These are phyloP conservation scores for Thalassarche chlororhynchos DNA, from an alignment of 2,113 vertebrate species.

Conservation along the genomic window DNA sequence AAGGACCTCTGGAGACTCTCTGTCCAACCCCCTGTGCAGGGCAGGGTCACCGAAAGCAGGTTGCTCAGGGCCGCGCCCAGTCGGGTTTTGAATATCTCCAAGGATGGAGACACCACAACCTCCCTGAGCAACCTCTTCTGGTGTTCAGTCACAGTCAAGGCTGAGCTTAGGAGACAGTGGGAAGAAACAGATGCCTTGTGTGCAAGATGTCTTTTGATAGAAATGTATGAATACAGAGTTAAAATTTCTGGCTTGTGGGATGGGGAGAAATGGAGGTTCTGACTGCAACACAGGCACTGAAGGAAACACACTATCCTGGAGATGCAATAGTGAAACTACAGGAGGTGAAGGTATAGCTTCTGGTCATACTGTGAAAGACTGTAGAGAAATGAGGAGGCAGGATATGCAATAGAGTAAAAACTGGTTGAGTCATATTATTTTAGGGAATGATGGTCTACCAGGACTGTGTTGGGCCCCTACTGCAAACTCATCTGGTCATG, in stretches of 20 bases:
- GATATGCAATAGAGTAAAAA: background rate
- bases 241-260: background rate
- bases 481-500: background rate
- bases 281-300: background rate
- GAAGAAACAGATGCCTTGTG: background rate
- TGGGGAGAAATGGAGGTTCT: background rate
- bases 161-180: background rate
- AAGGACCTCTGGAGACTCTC: background rate
- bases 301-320: background rate
- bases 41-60: accelerated
- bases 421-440: background rate
- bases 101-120: background rate
- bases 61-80: background rate
- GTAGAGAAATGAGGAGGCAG: background rate
- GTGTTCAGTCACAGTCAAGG: background rate
- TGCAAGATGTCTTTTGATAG: background rate
- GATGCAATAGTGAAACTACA: background rate
- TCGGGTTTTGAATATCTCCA: background rate
- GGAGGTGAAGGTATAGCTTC: background rate
- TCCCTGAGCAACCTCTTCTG: background rate
- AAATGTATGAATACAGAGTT: background rate
- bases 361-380: background rate
- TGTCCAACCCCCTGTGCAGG: background rate
- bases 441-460: background rate
- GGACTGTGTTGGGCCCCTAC: background rate